These are phyloP conservation scores for Myiotriccus ornatus DNA, from an alignment of 2,797 vertebrate genomes.

Conservation along the genomic window DNA sequence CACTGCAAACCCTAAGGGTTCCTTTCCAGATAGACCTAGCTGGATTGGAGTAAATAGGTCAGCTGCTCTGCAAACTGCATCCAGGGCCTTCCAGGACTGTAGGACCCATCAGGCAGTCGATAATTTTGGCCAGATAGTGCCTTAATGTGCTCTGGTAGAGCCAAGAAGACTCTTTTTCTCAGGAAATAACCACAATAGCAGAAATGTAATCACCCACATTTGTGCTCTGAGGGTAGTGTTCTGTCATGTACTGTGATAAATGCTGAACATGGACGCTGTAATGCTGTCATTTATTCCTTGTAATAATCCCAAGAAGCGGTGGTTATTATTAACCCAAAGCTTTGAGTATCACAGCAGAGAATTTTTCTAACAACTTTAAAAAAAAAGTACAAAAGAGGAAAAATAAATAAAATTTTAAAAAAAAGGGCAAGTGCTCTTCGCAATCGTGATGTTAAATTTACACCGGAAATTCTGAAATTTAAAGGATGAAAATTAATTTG, in stretches of 20 bases:
- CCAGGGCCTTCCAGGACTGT: constrained; percentile 2
- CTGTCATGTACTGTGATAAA: not conserved
- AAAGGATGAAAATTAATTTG: not conserved
- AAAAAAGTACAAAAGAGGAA: not conserved
- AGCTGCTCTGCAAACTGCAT: not conserved
- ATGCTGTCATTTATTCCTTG: not conserved
- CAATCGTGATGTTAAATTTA: not conserved
- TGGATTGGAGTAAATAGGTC: constrained; percentile 23
- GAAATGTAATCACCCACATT: not conserved
- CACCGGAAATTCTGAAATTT: not conserved
- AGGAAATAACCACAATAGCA: not conserved
- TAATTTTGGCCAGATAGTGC: constrained; percentile 13
- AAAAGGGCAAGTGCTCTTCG: fast-evolving
- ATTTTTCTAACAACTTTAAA: not conserved
- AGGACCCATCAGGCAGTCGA: not conserved
- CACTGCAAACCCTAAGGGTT: constrained; percentile 19
- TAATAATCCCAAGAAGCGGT: not conserved
- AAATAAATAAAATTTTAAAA: not conserved
- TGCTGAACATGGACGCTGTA: not conserved
- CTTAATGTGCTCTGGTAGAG: not conserved
- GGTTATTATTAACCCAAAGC: not conserved
- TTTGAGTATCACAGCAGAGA: not conserved
- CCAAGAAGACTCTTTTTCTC: not conserved
- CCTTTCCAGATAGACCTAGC: not conserved
- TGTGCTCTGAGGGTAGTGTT: not conserved